Conservation (phyloP, 2,797 vertebrate genomes). For the Amblyraja radiata region DNA sequence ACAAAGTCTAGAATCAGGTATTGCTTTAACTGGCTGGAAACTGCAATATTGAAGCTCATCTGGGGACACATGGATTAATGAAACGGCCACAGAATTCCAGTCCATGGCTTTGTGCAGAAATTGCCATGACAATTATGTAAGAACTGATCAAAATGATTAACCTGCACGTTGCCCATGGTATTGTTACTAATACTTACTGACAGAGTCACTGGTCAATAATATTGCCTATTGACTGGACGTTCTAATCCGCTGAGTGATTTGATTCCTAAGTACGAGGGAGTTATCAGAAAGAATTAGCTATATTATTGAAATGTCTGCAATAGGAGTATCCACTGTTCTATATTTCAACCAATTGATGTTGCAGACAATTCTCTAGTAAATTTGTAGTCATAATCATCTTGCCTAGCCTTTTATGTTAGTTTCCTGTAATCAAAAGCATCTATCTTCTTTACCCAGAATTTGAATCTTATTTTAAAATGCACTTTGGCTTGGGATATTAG, state of each 20-base stretch:
- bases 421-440: no score
- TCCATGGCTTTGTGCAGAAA: not conserved
- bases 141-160: not conserved
- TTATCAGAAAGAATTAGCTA: no score
- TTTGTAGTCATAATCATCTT: no score
- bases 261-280: not conserved
- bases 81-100: not conserved
- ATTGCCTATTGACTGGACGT: not conserved
- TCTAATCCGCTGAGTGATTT: not conserved
- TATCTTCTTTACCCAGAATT: no score
- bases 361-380: no score
- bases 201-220: not conserved
- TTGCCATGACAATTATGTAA: not conserved
- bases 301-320: no score
- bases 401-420: no score
- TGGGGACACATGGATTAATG: constrained; percentile 6
- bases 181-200: not conserved
- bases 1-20: not conserved
- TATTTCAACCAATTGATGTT: no score
- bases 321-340: no score
- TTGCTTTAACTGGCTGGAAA: not conserved
- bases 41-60: not conserved
- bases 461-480: no score
- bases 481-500: no score
- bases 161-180: not conserved